Conservation (phyloP, 2,888 invertebrate species). For the Mythimna vitellina region DNA sequence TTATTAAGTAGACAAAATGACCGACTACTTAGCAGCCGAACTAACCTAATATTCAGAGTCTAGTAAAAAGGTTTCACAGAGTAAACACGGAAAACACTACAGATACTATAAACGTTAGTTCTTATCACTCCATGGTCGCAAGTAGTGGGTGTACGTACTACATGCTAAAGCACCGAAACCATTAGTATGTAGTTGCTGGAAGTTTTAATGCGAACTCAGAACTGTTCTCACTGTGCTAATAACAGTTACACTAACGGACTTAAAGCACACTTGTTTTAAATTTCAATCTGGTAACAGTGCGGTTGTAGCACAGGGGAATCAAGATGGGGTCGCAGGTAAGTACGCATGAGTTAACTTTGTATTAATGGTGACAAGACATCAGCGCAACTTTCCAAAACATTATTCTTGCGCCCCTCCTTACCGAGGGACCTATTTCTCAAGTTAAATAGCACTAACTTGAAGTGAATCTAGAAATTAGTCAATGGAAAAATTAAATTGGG, state of each 20-base stretch:
- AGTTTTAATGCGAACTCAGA: conserved; percentile 64
- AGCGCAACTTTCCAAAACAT: conserved; percentile 21
- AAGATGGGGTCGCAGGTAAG: conserved; percentile 1
- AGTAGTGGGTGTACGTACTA: conserved; percentile 20
- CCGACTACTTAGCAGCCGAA: background rate
- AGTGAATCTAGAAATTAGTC: conserved; percentile 10
- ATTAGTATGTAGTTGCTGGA: conserved; percentile 54
- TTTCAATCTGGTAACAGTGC: conserved; percentile 66
- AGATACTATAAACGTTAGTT: conserved; percentile 41
- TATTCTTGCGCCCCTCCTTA: background rate
- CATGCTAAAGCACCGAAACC: conserved; percentile 24
- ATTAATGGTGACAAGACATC: conserved; percentile 28
- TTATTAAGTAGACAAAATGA: background rate
- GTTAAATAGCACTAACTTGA: background rate
- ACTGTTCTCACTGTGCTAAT: conserved; percentile 60
- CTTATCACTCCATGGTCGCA: conserved; percentile 29
- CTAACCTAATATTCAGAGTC: too few species aligned
- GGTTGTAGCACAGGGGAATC: conserved; percentile 25
- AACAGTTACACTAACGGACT: conserved; percentile 65
- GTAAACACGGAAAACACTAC: conserved; percentile 18
- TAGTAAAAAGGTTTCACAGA: background rate
- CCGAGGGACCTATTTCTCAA: background rate
- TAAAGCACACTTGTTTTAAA: conserved; percentile 69
- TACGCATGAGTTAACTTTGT: conserved; percentile 25
- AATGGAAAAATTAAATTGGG: background rate